Conservation (phyloP, 2,113 vertebrate species). For the Mormoops blainvillei region DNA sequence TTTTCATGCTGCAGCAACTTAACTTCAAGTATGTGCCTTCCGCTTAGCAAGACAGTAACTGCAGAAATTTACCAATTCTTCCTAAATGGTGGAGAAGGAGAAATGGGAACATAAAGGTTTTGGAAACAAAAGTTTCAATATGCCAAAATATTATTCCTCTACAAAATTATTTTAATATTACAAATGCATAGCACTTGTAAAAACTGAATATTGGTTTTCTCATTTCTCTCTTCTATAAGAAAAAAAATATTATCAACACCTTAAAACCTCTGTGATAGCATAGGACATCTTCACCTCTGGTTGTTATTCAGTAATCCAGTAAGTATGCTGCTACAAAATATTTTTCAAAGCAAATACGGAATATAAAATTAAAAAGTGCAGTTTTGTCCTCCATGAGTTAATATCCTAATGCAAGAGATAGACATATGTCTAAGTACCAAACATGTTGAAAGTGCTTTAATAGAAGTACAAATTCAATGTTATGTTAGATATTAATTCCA, state of each 20-base stretch:
- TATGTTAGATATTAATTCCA: not conserved
- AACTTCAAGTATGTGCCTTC: not conserved
- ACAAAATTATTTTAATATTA: not conserved
- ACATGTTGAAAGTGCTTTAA: not conserved
- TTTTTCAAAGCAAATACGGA: not conserved
- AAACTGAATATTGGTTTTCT: not conserved
- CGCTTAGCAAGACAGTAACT: not conserved
- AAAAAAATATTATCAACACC: not conserved
- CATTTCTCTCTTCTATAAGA: not conserved
- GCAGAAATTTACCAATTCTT: not conserved
- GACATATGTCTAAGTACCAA: not conserved
- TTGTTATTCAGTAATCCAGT: not conserved
- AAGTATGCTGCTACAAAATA: not conserved
- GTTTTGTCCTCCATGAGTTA: not conserved
- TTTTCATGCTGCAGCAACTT: not conserved
- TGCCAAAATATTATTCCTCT: not conserved
- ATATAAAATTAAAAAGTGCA: not conserved
- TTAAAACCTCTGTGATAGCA: not conserved
- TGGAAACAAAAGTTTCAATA: not conserved
- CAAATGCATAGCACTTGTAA: not conserved
- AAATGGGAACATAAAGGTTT: not conserved
- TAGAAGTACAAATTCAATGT: not conserved
- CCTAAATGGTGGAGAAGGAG: not conserved
- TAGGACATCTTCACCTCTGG: not conserved
- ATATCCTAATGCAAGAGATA: not conserved